Percentiles rank a stretch among this genome's conserved stretches.
Conservation (phyloP, 2,888 invertebrate genomes). For the Ephialtes manifestator region DNA sequence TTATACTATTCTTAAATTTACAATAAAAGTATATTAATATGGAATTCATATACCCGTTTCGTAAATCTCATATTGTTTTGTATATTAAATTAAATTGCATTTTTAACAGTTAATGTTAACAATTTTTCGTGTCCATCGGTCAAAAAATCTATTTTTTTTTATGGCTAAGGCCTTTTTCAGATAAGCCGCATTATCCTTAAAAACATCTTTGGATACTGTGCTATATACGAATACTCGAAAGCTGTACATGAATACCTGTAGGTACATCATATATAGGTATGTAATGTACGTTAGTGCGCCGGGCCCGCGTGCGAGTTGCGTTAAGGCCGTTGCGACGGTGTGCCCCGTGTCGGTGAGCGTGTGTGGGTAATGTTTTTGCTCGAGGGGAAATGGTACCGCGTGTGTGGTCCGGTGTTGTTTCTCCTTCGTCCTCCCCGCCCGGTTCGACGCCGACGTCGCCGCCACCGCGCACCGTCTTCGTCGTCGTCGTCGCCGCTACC, state of each 20-base stretch:
- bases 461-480: slow-evolving; percentile 67
- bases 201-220: not conserved
- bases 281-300: not conserved
- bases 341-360: slow-evolving; percentile 69
- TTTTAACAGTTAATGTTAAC: too few relatives aligned
- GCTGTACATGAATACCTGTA: slow-evolving; percentile 27
- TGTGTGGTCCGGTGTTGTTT: slow-evolving; percentile 83
- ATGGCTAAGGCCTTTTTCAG: not conserved
- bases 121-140: too few relatives aligned
- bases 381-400: slow-evolving; percentile 84
- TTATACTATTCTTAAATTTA: too few relatives aligned
- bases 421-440: slow-evolving; percentile 62
- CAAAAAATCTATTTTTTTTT: not conserved
- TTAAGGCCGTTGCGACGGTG: slow-evolving; percentile 40
- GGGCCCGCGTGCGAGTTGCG: slow-evolving; percentile 40
- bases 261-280: slow-evolving; percentile 18
- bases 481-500: slow-evolving; percentile 46
- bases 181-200: slow-evolving; percentile 2
- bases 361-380: slow-evolving; percentile 84
- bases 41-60: too few relatives aligned
- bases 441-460: slow-evolving; percentile 50
- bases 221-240: slow-evolving; percentile 4
- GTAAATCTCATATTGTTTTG: too few relatives aligned
- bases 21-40: too few relatives aligned
- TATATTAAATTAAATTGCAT: too few relatives aligned